These are phyloP conservation scores for Dendropsophus ebraccatus DNA, from an alignment of 2,113 vertebrate genomes.

Conservation along the genomic window DNA sequence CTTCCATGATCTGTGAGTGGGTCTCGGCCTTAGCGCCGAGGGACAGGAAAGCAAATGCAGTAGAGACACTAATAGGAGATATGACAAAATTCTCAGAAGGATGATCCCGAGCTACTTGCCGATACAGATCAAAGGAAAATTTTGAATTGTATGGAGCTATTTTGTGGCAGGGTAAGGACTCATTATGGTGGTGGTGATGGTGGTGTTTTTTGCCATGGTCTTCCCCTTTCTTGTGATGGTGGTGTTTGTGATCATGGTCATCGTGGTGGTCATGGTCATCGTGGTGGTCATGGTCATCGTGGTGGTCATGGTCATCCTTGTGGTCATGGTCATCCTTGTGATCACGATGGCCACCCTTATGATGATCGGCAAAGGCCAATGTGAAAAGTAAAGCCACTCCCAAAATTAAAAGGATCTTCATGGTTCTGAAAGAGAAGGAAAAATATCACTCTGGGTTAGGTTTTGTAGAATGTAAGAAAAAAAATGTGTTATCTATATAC, in stretches of 20 bases:
- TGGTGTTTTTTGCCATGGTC: neutral
- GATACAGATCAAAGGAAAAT: conserved; percentile 71
- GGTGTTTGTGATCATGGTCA: too few species aligned
- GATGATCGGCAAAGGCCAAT: conserved; percentile 39
- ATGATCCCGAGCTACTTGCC: conserved; percentile 58
- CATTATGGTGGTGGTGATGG: neutral
- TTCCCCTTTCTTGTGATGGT: neutral
- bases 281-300: neutral
- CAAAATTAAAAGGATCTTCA: conserved; percentile 66
- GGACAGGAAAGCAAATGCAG: conserved; percentile 74
- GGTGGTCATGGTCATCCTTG: neutral
- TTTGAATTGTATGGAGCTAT: conserved; percentile 63
- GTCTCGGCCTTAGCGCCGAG: conserved; percentile 71
- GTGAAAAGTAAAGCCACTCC: conserved; percentile 62
- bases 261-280: conserved; percentile 15
- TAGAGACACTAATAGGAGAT: conserved; percentile 76
- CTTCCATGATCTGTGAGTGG: conserved; percentile 71
- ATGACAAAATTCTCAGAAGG: conserved; percentile 77
- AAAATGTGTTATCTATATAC: neutral
- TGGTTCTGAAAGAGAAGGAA: conserved; percentile 60
- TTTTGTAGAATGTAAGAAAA: neutral
- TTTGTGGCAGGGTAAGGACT: neutral
- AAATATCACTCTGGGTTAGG: neutral
- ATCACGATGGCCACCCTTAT: neutral
- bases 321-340: neutral